Base-by-base conservation (phyloP, 2,888 invertebrate genomes). In the Lissocephala sabroskyi region DNA sequence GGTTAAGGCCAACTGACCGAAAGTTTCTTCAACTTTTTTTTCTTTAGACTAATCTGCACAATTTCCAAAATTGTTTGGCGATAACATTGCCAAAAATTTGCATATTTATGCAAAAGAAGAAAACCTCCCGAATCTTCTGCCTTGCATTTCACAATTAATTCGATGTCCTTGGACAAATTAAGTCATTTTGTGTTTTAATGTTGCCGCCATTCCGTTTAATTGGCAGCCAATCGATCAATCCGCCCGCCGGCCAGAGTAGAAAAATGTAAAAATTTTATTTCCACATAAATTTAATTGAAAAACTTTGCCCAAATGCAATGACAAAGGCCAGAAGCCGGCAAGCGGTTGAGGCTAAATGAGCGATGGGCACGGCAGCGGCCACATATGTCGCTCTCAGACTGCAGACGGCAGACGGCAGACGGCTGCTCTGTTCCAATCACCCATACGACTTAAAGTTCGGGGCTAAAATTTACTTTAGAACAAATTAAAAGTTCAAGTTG, bases 401-500 rank as follows among this genome's bases (percentile, higher is more conserved):
- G n/a, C n/a, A n/a, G n/a, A n/a, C n/a, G 18, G 11, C 5, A 33
- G 19, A n/a, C 16, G n/a, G 18, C 42, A n/a, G n/a, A n/a, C n/a
- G n/a, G n/a, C n/a, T n/a, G n/a, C n/a, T n/a, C n/a, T n/a, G n/a
- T 41, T 41, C 50, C 52, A 53, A 45, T 68, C 62, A 60, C 56
- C 59, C 54, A 55, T 63, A 61, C 58, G 65, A 61, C 59, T 67
- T 67, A 49, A 65, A 73, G 64, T 64, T 62, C 57, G 54, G n/a
- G 52, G 50, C 57, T 37, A 46, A 73, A 73, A 65, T 70, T 70
- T 67, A 66, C 66, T 73, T 70, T 65, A 52, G 59, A 65, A 66
- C 66, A 70, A 74, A 70, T 73, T 73, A 62, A 70, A 70, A 70
- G 70, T 73, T 71, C 62, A 61, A 65, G 52, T 70, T 56, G 49